A percentile compares a stretch with the other conserved stretches of the same genome.
Evolutionary conservation across 2,113 vertebrate genomes (phyloP).

Genomic region (Axis porcinus): DNA sequence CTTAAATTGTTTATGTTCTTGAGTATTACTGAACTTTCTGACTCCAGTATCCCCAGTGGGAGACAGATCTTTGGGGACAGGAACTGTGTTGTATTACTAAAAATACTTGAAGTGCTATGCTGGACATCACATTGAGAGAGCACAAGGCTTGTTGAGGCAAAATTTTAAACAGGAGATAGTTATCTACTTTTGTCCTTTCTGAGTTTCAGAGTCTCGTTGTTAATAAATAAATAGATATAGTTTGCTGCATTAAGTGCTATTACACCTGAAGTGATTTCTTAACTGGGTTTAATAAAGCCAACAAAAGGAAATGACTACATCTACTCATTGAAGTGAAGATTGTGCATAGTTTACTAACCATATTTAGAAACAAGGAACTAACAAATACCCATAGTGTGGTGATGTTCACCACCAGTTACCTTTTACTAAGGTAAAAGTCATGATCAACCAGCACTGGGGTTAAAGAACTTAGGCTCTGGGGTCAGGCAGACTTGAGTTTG

Average conservation of each 20-base stretch:
- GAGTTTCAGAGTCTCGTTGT: background rate
- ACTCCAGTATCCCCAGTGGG: background rate
- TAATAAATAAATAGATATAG: background rate
- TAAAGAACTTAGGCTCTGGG: background rate
- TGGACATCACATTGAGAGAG: background rate
- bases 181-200: background rate
- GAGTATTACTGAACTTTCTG: background rate
- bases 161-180: background rate
- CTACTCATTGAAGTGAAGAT: background rate
- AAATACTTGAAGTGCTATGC: background rate
- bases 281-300: background rate
- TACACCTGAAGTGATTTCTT: background rate
- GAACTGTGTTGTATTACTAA: background rate
- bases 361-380: background rate
- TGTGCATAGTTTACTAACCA: background rate
- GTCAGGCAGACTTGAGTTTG: background rate
- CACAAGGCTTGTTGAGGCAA: background rate
- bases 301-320: background rate
- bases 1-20: background rate
- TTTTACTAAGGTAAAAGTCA: background rate
- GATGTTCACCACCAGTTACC: background rate
- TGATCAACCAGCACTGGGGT: background rate
- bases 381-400: background rate
- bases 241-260: background rate
- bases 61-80: background rate